Base-by-base conservation (phyloP, 2,113 vertebrate genomes). In the Andinoacara biseriatus region DNA sequence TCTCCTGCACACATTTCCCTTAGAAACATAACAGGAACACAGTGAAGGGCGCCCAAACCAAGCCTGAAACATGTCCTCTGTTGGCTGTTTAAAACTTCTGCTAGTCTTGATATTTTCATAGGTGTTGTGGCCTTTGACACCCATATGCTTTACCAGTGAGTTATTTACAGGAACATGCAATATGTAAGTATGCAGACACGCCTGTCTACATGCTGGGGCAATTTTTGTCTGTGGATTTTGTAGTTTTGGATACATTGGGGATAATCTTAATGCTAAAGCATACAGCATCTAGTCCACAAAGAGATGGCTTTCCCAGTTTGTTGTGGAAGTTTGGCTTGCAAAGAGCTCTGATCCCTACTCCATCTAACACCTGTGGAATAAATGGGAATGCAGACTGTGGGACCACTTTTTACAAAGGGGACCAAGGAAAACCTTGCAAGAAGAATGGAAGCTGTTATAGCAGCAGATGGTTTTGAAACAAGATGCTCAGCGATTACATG, bases 381-480 rank as follows among this genome's bases (percentile, higher is more conserved):
- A 72, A 72, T 31, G 24, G 65, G 65, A 72, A 72, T 72, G 65
- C 18, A 72, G 65, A 52, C 65, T 72, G 46, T 5, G 6, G 20
- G 65, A 72, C 43, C 6, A 52, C 26, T 4, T 72, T 52, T 17
- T 54, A 26, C 13, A 3, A 72, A 1, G 3, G 0, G 67, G 46
- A 72, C 65, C 67, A 72, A 72, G 67, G 52, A 72, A 72, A 72
- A 52, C 26, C 52, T 72, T 72, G 46, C 46, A 72, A 31, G 46
- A 72, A 72, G 67, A 72, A 72, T 72, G 67, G 46, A 52, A 17
- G 67, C 46, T n/a, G 46, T 72, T 72, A 46, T 72, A 72, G 46
- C 43, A 52, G 46, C 46, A 54, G 46, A 31, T 54, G 67, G 24
- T 14, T 72, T 46, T 46, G 11, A 46, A 46, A 46, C 13, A 5